Evolutionary conservation across 2,888 invertebrate genomes (phyloP), one percentile per base, ranked within the genome.

Genomic region (Pollenia angustigena): DNA sequence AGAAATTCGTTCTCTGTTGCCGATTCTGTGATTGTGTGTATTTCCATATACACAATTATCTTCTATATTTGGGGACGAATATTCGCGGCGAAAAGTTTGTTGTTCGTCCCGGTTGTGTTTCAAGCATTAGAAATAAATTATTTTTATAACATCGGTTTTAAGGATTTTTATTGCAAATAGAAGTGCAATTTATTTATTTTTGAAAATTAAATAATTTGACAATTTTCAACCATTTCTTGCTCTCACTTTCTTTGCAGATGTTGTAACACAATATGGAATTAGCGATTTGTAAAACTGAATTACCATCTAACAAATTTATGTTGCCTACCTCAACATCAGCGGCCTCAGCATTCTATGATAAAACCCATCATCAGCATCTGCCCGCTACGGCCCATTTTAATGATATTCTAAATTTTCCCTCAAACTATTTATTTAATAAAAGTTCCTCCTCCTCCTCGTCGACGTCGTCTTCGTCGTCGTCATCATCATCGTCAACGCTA

Each of bases 231-330:
- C 46, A 46, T 62, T n/a, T 11, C 11, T 10, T 1, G 40, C 40
- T 32, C 16, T 54, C 16, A 14, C 46, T 44, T 62, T 58, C 16
- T 12, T 79, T 80, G n/a, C 78, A 89, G 92, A 92, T 92, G 92
- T 88, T 85, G 88, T 88, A 90, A 86, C 92, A 92, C 72, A 87
- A 91, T 89, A 92, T 92, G 92, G 92, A 92, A 92, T 85, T 92
- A 88, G 92, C 91, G 78, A 91, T 92, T 90, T 92, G 92, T 92
- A 92, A 92, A 90, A 90, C 92, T 74, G 92, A 92, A 88, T 79
- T 92, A 89, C 90, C 92, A 85, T 89, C 92, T 54, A 90, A 90
- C 14, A 92, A 92, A 90, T 92, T 92, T 91, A 92, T 92, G 92
- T 90, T 92, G 89, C 92, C 92, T 42, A 91, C 91, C 44, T 88